Percentiles rank a stretch among this genome's conserved stretches.
Evolutionary conservation across 2,888 invertebrate species (phyloP).

Genomic region (Rutpela maculata): DNA sequence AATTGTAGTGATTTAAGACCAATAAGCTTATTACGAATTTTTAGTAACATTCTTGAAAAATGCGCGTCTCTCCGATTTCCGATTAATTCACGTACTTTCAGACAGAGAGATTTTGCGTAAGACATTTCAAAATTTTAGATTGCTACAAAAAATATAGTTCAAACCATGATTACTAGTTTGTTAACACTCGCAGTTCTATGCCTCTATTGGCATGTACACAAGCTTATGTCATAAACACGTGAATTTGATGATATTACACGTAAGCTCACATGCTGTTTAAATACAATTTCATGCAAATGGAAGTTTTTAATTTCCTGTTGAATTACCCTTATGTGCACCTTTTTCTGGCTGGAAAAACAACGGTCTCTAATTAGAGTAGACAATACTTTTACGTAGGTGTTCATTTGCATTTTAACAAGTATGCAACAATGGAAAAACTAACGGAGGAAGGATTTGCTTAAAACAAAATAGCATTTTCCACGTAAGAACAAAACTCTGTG

Average conservation of each 20-base stretch:
- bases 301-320: constrained; percentile 9
- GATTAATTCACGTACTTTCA: too few relatives aligned
- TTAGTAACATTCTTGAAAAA: too few relatives aligned
- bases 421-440: background rate
- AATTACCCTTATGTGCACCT: background rate
- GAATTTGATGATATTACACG: constrained; percentile 4
- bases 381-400: background rate
- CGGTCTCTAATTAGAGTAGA: constrained; percentile 1
- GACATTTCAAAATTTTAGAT: too few relatives aligned
- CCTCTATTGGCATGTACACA: background rate
- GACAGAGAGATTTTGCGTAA: too few relatives aligned
- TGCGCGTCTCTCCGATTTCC: too few relatives aligned
- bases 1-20: too few relatives aligned
- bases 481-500: background rate
- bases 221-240: background rate
- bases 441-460: background rate
- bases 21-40: too few relatives aligned
- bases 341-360: background rate
- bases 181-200: background rate
- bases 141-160: too few relatives aligned
- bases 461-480: background rate
- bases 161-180: background rate
- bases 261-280: background rate
- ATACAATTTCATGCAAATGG: constrained; percentile 1
- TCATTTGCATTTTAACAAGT: constrained; percentile 12